A percentile compares a stretch with the other conserved stretches of the same genome.
Conservation (phyloP, 2,113 vertebrate species). For the Electrona antarctica region DNA sequence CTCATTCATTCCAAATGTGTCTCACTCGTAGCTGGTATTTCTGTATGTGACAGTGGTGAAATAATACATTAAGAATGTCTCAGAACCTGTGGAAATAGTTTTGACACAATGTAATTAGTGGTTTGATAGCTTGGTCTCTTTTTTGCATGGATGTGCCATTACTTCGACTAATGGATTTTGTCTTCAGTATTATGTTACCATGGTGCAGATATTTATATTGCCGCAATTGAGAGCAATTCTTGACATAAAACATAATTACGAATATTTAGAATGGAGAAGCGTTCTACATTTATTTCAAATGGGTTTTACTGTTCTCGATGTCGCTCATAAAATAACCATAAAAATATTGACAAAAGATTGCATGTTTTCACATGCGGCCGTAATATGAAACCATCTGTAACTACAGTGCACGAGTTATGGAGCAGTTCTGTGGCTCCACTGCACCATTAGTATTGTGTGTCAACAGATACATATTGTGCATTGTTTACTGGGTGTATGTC, state of each 20-base stretch:
- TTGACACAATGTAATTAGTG: background rate
- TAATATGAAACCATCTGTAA: background rate
- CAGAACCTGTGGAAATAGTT: background rate
- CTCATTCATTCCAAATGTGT: slow-evolving; percentile 15
- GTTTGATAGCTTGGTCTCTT: background rate
- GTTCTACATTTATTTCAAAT: no score
- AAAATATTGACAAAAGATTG: no score
- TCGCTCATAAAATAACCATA: no score
- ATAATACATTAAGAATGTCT: background rate
- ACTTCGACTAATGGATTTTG: no score
- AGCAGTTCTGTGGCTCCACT: slow-evolving; percentile 2
- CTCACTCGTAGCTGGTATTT: background rate
- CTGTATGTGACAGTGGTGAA: background rate
- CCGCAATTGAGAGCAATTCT: no score
- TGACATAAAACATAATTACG: no score
- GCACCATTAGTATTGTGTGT: slow-evolving; percentile 13
- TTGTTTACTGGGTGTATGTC: slow-evolving; percentile 27
- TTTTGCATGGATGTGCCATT: background rate
- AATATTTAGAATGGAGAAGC: no score
- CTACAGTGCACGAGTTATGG: background rate
- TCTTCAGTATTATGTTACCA: no score
- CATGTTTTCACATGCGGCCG: background rate
- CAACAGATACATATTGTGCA: background rate
- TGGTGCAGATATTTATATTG: no score
- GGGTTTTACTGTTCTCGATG: no score